Evolutionary conservation across 2,888 invertebrate species (phyloP), one percentile per base, ranked within the genome.

Genomic region (Tetanocera ferruginea): DNA sequence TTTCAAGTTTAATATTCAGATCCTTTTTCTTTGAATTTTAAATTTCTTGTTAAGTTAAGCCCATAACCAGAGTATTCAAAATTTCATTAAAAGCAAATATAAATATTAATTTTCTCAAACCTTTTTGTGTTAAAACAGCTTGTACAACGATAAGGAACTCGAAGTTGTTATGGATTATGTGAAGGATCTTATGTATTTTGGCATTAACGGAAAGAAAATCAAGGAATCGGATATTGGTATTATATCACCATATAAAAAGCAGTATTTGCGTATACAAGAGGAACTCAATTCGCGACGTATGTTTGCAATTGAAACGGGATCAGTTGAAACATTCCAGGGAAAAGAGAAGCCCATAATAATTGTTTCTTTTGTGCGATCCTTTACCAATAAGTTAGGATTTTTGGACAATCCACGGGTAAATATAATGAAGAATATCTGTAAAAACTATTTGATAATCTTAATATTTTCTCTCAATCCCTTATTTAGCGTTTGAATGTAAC

Each of bases 291-390:
- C 82, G 72, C 84, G 85, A 19, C 83, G 83, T 62, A 87, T 84
- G 84, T 82, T 83, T 79, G 87, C 91, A 5, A 90, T 95, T 8
- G 93, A 93, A 84, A 93, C 94, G 69, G 97, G 97, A 0, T 95
- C 97, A 0, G 95, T 96, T 1, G 97, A 97, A 88, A 93, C 94
- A 52, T 97, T 96, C 88, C 97, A 97, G 89, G 97, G 97, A 0
- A 94, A 95, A 81, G 97, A 97, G 89, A 94, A 94, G 85, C 91
- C 93, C 11, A 93, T 96, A 2, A 95, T 97, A 69, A 93, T 97
- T 8, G 92, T 97, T 73, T 94, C 95, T 0, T 96, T 96, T 0
- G 97, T 95, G 11, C 91, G 97, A 43, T 89, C 89, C 0, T 83
- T 85, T 66, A 84, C 85, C 0, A 67, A 81, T n/a, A 78, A 79